Percentiles rank a stretch among this genome's conserved stretches.
Evolutionary conservation across 2,888 invertebrate genomes (phyloP).

Genomic region (Lysandra bellargus): DNA sequence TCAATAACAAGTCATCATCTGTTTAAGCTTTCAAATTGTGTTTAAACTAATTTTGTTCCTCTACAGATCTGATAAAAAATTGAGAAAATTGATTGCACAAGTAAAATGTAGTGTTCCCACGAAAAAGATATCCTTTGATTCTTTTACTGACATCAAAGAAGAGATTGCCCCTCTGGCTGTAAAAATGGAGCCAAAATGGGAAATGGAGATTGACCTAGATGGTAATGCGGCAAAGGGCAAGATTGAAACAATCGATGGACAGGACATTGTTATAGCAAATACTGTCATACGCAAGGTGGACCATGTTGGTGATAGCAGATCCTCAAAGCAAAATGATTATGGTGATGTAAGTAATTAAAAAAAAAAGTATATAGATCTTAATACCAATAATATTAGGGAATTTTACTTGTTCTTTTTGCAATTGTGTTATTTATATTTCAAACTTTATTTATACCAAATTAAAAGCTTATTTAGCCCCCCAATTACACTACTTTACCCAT

Average conservation of each 20-base stretch:
- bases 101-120: slow-evolving; percentile 56
- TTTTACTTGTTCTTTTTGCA: neutral
- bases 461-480: no score
- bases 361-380: neutral
- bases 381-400: no score
- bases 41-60: slow-evolving; percentile 29
- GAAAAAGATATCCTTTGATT: slow-evolving; percentile 74
- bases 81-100: slow-evolving; percentile 59
- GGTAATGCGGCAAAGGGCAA: slow-evolving; percentile 46
- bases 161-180: slow-evolving; percentile 68
- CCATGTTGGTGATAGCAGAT: slow-evolving; percentile 48
- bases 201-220: slow-evolving; percentile 67
- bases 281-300: slow-evolving; percentile 75
- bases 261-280: slow-evolving; percentile 71
- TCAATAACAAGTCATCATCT: no score
- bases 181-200: slow-evolving; percentile 72
- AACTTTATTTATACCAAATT: no score
- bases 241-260: slow-evolving; percentile 59
- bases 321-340: slow-evolving; percentile 43
- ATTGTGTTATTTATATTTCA: neutral
- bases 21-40: neutral
- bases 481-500: no score
- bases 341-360: slow-evolving; percentile 55
- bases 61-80: slow-evolving; percentile 65
- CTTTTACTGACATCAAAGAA: slow-evolving; percentile 73